These are phyloP conservation scores for Sylvia atricapilla DNA, from an alignment of 2,113 vertebrate species.

Conservation along the genomic window DNA sequence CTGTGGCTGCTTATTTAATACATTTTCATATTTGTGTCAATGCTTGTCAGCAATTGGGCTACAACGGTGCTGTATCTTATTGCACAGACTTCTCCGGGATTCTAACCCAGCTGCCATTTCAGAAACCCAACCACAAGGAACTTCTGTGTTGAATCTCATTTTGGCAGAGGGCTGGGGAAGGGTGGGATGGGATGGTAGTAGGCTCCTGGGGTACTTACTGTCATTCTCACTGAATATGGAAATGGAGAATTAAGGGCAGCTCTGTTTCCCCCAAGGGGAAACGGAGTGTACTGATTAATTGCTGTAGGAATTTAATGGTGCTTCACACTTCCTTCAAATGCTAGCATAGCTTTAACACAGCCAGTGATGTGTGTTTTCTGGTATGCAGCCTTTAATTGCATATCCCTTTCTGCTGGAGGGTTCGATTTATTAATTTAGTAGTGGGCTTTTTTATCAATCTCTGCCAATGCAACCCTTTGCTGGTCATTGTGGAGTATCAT, in stretches of 20 bases:
- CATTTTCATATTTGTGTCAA: not conserved
- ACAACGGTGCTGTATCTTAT: rapidly evolving
- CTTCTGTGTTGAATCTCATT: not conserved
- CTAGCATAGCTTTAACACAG: not conserved
- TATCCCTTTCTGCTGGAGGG: not conserved
- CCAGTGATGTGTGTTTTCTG: not conserved
- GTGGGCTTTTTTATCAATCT: not conserved
- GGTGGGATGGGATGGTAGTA: too few species aligned
- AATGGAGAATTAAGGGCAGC: not conserved
- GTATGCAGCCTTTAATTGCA: not conserved
- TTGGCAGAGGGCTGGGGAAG: too few species aligned
- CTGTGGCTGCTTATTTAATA: not conserved
- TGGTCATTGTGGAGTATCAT: not conserved
- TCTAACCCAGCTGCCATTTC: not conserved
- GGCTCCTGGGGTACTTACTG: not conserved
- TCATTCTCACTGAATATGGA: not conserved
- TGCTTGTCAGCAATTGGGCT: not conserved
- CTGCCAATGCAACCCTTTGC: not conserved
- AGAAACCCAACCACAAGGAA: not conserved
- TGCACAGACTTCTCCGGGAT: not conserved
- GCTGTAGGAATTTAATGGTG: not conserved
- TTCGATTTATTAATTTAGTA: not conserved
- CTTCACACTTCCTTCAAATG: not conserved
- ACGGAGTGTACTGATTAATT: not conserved
- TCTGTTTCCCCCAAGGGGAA: not conserved